Conservation (phyloP, 2,888 invertebrate species). For the Amitus sp. region DNA sequence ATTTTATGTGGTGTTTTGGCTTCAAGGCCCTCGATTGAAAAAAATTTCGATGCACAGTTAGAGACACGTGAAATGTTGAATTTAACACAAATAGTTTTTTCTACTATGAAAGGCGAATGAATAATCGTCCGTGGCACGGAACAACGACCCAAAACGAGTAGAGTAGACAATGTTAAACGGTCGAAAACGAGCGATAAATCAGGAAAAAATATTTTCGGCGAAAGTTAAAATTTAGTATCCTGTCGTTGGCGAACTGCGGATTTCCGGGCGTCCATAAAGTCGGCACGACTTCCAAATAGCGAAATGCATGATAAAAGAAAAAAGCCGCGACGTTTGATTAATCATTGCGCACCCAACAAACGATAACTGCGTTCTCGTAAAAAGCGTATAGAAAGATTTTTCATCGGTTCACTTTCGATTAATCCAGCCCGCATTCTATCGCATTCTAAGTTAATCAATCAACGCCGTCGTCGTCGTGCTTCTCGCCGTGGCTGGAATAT, state of each 20-base stretch:
- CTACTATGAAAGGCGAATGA: too few relatives aligned
- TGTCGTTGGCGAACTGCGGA: neutral
- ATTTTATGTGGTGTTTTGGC: too few relatives aligned
- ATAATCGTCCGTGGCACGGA: too few relatives aligned
- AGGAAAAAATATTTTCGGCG: neutral
- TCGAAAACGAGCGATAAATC: constrained; percentile 1
- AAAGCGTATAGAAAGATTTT: constrained; percentile 19
- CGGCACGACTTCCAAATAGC: neutral
- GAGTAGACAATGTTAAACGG: too few relatives aligned
- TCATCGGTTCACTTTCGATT: constrained; percentile 25
- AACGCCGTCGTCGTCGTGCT: constrained; percentile 15
- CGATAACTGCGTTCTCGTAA: constrained; percentile 2
- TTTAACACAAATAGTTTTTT: too few relatives aligned
- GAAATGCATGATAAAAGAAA: neutral
- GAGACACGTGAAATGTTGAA: too few relatives aligned
- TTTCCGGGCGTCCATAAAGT: neutral
- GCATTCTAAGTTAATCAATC: constrained; percentile 31
- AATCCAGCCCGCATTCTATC: constrained; percentile 18
- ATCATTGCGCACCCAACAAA: neutral
- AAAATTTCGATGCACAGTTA: too few relatives aligned
- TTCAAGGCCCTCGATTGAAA: too few relatives aligned
- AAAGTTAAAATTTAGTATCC: constrained; percentile 1
- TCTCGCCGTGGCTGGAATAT: constrained; percentile 5
- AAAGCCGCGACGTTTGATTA: constrained; percentile 5
- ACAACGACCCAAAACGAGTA: too few relatives aligned